Evolutionary conservation across 2,888 invertebrate species (phyloP), one percentile per base, ranked within the genome.

Genomic region (Ichneumoninae sp.): DNA sequence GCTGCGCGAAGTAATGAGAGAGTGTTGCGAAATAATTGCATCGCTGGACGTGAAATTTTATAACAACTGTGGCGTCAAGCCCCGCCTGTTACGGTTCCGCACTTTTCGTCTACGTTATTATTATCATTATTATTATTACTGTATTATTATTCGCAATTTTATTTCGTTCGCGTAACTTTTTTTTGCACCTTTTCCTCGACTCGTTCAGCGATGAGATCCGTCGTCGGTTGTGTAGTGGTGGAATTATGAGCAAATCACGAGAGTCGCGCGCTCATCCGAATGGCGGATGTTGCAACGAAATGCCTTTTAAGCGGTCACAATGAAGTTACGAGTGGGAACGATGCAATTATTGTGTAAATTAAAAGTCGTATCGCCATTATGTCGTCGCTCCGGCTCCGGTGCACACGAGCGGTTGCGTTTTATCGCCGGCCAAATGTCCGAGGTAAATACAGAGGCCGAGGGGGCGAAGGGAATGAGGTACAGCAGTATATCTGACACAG

Each of bases 331-430:
- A 83, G 75, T 83, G 85, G 83, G 33, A 44, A 74, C 60, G 82
- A 81, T 63, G 85, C 78, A 83, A 86, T 86, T 87, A 84, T 86
- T 84, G 74, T 81, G 79, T 83, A 81, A 85, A 88, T 88, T 86
- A 87, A 87, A 88, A 87, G 83, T 85, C 85, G 82, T 78, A 81
- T 74, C 75, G 74, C 82, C 66, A 88, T 88, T 86, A 81, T 83
- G 73, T 78, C 81, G 79, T 44, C 33, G 54, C 60, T 68, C 33
- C 19, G 13, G 54, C 74, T 78, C 69, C n/a, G 50, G 69, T 26
- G 30, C 50, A 40, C 60, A 44, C 10, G 40, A 75, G 50, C 47
- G 76, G 65, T 66, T 44, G 71, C 50, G 30, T 66, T 82, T 81
- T 70, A 71, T 70, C 44, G 22, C 57, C 19, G 40, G 52, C 44